Base-by-base conservation (phyloP, 92 coral and sea anemone genomes). In the Epizoanthus scotinus region DNA sequence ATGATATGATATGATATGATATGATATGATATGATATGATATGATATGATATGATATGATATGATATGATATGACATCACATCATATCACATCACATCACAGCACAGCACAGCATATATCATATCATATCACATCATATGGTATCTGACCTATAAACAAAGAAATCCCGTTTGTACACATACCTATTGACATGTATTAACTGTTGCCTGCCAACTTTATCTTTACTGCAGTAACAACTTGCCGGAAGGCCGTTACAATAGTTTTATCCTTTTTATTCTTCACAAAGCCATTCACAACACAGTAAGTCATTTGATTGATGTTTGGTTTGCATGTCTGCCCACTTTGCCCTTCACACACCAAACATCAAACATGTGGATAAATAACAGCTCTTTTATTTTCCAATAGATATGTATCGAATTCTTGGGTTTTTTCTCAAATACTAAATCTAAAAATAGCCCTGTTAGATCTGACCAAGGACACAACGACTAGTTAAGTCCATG, bases 181-280 rank as follows among this genome's bases (percentile, higher is more conserved):
- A 20, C 15, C 3, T 13, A 26, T 28, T 17, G 25, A 66, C n/a
- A 0, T 28, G n/a, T 34, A 28, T 44, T 66, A 28, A 34, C 31
- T 28, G 52, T 47, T 8, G 10, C 10, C 52, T 0, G 52, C 52
- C 10, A 47, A 53, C 38, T 71, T 13, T 82, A 25, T 84, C 47
- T 63, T 24, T 19, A 10, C 77, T 61, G 15, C 82, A 95, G 99
- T 95, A 24, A 96, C 99, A 8, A 96, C 99, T 3, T 94, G 92
- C 49, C 94, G 99, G 40, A 96, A 96, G 84, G 99, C 99, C 28
- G 92, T 91, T 38, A 96, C 98, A 13, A 93, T 96, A 89, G 91
- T 96, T 26, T 83, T 96, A 59, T 96, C 99, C 8, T 96, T 96
- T 67, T 55, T 96, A 28, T 96, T 96, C 82, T 96, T 96, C 70